Evolutionary conservation across 2,113 vertebrate species (phyloP), one percentile per base, ranked within the genome.

Genomic region (Rhineura floridana): DNA sequence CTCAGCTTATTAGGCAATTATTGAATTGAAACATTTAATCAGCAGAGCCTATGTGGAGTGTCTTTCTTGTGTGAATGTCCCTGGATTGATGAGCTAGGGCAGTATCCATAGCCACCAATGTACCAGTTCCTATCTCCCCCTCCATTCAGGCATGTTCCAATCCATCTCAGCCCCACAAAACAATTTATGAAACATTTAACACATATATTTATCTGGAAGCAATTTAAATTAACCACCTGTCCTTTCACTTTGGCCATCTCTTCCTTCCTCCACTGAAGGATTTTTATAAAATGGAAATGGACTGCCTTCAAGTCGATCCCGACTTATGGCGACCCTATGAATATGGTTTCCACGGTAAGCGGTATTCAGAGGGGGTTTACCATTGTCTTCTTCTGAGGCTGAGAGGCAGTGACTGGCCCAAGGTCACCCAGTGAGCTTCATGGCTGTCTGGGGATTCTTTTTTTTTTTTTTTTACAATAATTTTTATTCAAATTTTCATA

Each of bases 181-280:
- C 89, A 62, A 73, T n/a, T 87, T 44, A 93, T 94, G 87, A 82
- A 91, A 81, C 77, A 81, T 76, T 10, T 33, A n/a, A 6, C 50
- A 44, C 30, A 9, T 69, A 81, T 17, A 30, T 62, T 91, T 69
- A 39, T 84, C 77, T 36, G 90, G 87, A 91, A 84, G 62, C 63
- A 82, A 90, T 86, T 91, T 76, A 52, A 90, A 59, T 87, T 91
- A 83, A 93, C 62, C 30, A 30, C 83, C 59, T 85, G 89, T 69
- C 87, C 84, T 0, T 0, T 23, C 62, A 88, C 67, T 75, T 76
- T 52, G 76, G 83, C 89, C 62, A 86, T 12, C 88, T 88, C 86
- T 13, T 81, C 33, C 0, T 0, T 79, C 5, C 77, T 67, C 87
- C 76, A 81, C 82, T 0, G 2, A 72, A 84, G 88, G 87, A 77